Percentiles rank a stretch among this genome's conserved stretches.
Evolutionary conservation across 2,888 invertebrate species (phyloP).

Genomic region (Watsonalla cultraria): DNA sequence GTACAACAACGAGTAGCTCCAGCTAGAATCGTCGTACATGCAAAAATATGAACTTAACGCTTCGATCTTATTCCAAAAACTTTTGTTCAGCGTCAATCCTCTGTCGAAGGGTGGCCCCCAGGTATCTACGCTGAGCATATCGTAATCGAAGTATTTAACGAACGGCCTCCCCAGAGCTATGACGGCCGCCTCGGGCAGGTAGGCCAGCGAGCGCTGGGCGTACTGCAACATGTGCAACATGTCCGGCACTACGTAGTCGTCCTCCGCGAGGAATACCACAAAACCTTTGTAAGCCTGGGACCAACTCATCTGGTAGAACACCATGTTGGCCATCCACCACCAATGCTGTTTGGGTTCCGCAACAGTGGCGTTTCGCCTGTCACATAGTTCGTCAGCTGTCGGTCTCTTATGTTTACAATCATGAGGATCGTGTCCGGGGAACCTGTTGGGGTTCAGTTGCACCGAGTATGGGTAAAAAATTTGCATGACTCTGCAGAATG

Average conservation of each 20-base stretch:
- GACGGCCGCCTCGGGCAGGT: slow-evolving; percentile 27
- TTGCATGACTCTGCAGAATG: slow-evolving; percentile 47
- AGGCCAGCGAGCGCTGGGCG: slow-evolving; percentile 18
- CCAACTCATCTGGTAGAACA: slow-evolving; percentile 32
- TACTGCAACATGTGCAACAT: slow-evolving; percentile 34
- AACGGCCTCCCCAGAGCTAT: slow-evolving; percentile 36
- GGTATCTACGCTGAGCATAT: slow-evolving; percentile 30
- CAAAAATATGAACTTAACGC: slow-evolving; percentile 29
- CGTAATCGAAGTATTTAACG: slow-evolving; percentile 19
- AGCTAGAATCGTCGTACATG: slow-evolving; percentile 39
- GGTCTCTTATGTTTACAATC: slow-evolving; percentile 17
- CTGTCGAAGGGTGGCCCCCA: slow-evolving; percentile 41
- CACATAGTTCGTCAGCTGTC: slow-evolving; percentile 8
- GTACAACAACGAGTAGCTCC: slow-evolving; percentile 44
- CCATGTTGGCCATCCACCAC: slow-evolving; percentile 49
- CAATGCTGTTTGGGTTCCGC: slow-evolving; percentile 47
- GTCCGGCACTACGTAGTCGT: slow-evolving; percentile 42
- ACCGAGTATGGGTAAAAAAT: slow-evolving; percentile 46
- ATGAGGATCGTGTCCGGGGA: slow-evolving; percentile 32
- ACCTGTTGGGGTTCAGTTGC: slow-evolving; percentile 35
- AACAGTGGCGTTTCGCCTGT: slow-evolving; percentile 25
- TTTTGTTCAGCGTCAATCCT: slow-evolving; percentile 43
- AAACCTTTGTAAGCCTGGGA: slow-evolving; percentile 19
- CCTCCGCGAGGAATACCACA: slow-evolving; percentile 42
- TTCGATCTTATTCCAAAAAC: slow-evolving; percentile 34